Evolutionary conservation across 2,113 vertebrate species (phyloP), one percentile per base, ranked within the genome.

Genomic region (Zosterops japonicus): DNA sequence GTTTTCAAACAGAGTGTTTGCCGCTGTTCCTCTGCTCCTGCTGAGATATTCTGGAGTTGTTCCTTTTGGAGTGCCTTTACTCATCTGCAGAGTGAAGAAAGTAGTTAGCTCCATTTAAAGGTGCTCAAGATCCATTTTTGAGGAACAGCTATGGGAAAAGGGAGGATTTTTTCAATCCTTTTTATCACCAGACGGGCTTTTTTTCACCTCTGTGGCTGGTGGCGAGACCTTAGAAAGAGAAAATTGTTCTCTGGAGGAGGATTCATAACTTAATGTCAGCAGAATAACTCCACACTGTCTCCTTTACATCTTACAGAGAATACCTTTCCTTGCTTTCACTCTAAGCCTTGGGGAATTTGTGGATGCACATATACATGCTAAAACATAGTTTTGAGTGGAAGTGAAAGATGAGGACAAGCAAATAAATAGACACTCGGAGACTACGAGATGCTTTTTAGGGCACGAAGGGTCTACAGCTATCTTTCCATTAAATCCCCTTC

Each of bases 361-460:
- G 47, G 49, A 57, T 18, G 21, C 27, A 24, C 22, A 24, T 0
- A 0, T 41, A 25, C 25, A 15, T 5, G 28, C 46, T 35, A 59
- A 81, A 87, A 46, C 60, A 25, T 27, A 57, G 8, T 39, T 82
- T 57, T 61, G 52, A 56, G 10, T 82, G 53, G 59, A 79, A 65
- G 1, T 88, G 41, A 77, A 88, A 94, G 60, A 70, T 18, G 27
- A 80, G 22, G 20, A 55, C 0, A 2, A 72, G 41, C n/a, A 74
- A 81, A 80, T 33, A 79, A 31, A 67, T 8, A 28, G n/a, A 69
- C 8, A 8, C 36, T 85, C 22, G 47, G 83, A 64, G 11, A 15
- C 2, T 44, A 29, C 0, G 11, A 63, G 10, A 19, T 29, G 7
- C 14, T 57, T 89, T 44, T 63, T 60, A 56, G 68, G 69, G 57